Conservation (phyloP, 2,797 vertebrate genomes). For the Neostethus bicornis region DNA sequence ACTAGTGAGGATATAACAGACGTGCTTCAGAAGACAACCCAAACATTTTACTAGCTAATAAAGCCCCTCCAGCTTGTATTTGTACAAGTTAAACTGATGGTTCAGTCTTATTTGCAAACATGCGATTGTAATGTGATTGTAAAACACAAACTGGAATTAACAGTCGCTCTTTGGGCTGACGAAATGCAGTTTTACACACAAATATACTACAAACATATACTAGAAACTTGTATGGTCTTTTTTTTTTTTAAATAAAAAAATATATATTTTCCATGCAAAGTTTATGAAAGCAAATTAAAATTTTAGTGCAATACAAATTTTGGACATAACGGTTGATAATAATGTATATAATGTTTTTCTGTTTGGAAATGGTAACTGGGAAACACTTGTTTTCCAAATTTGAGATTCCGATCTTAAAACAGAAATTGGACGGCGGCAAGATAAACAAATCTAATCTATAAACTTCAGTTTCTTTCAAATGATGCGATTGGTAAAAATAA, state of each 20-base stretch:
- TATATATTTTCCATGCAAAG: background rate
- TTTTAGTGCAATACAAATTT: background rate
- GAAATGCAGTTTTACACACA: background rate
- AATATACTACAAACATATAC: too few relatives aligned
- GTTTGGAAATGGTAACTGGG: too few relatives aligned
- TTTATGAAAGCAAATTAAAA: background rate
- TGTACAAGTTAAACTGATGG: background rate
- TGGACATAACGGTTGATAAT: too few relatives aligned
- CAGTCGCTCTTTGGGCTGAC: background rate
- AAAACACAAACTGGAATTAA: conserved; percentile 1
- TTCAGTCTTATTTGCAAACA: background rate
- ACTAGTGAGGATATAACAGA: conserved; percentile 4
- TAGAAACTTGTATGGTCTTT: too few relatives aligned
- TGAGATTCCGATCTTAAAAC: too few relatives aligned
- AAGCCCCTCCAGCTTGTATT: background rate
- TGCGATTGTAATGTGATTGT: background rate
- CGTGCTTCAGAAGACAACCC: conserved; percentile 16
- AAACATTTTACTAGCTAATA: background rate
- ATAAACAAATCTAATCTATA: too few relatives aligned
- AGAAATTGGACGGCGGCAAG: too few relatives aligned
- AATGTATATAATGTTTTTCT: too few relatives aligned
- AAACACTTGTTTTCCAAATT: too few relatives aligned
- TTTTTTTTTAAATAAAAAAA: too few relatives aligned
- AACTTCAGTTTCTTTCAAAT: too few relatives aligned
- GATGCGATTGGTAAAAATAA: too few relatives aligned